Base-by-base conservation (phyloP, 1,140 invertebrate species). In the Dendrolimus kikuchii region DNA sequence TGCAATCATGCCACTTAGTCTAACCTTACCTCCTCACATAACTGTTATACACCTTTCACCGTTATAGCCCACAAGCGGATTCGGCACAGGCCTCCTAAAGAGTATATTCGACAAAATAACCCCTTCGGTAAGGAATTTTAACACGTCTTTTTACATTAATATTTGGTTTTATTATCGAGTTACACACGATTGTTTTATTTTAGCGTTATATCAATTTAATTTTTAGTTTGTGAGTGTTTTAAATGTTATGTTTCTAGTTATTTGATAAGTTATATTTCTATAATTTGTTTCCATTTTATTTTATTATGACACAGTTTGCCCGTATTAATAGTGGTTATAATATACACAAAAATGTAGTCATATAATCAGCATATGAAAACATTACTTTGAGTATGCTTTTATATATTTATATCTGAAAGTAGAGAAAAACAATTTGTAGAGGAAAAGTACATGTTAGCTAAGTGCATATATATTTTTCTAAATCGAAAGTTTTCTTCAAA, bases 91-190 rank as follows among this genome's bases (percentile, higher is more conserved):
- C 75, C 87, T 88, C 62, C 87, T 88, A 86, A 88, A 88, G 87
- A 88, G 87, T 86, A 88, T 88, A 85, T 88, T 88, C 87, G 87
- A 88, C 87, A 88, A 88, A 88, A 88, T 88, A 83, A 88, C 86
- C 77, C 87, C 87, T 85, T 87, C 84, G 87, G 87, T 88, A 88
- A 88, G 87, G 82, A 85, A 86, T 86, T 86, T 85, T 84, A 78
- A 86, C 79, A 86, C 83, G 80, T 81, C 71, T 81, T 82, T 80
- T 77, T 66, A 70, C 73, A 71, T 65, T 71, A 64, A 65, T 73
- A 66, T 62, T 68, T 70, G 71, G 49, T 74, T 71, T 71, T 60
- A 49, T 65, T 62, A 62, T 74, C 58, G 53, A 70, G 53, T 70
- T 62, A 64, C 51, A 67, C 60, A 74, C 60, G 79, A 72, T 55